Conservation (phyloP, 2,113 vertebrate genomes). For the Sula dactylatra region DNA sequence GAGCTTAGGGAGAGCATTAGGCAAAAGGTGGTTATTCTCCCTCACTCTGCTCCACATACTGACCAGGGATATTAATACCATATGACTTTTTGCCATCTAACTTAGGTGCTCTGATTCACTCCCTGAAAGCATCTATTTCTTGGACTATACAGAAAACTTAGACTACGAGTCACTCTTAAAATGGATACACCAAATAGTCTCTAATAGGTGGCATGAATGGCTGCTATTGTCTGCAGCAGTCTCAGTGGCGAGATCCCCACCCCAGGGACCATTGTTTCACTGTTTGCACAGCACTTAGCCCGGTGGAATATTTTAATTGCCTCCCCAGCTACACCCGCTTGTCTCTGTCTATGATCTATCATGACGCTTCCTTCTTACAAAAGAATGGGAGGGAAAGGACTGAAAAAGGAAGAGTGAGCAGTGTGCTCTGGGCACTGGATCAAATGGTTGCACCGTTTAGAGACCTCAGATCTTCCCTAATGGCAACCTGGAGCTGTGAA, state of each 20-base stretch:
- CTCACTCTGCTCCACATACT: neutral
- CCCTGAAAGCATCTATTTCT: neutral
- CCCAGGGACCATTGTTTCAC: constrained; percentile 15
- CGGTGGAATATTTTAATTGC: constrained; percentile 48
- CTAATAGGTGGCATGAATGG: constrained; percentile 24
- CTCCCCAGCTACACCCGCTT: neutral
- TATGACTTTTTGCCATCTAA: neutral
- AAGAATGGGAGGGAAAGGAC: neutral
- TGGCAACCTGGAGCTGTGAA: neutral
- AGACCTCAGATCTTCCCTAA: neutral
- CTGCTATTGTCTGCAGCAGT: neutral
- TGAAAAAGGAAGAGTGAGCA: neutral
- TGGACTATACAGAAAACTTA: neutral
- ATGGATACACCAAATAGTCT: neutral
- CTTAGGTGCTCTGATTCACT: constrained; percentile 39
- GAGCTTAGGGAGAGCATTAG: neutral
- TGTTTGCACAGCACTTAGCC: neutral
- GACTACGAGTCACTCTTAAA: constrained; percentile 27
- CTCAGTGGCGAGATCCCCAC: neutral
- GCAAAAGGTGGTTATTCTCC: neutral
- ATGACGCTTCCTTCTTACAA: neutral
- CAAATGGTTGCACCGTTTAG: neutral
- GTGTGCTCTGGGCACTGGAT: neutral
- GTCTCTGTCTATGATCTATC: neutral
- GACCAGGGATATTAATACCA: neutral